Conservation (phyloP, 2,888 invertebrate genomes). For the Norana najaformis region DNA sequence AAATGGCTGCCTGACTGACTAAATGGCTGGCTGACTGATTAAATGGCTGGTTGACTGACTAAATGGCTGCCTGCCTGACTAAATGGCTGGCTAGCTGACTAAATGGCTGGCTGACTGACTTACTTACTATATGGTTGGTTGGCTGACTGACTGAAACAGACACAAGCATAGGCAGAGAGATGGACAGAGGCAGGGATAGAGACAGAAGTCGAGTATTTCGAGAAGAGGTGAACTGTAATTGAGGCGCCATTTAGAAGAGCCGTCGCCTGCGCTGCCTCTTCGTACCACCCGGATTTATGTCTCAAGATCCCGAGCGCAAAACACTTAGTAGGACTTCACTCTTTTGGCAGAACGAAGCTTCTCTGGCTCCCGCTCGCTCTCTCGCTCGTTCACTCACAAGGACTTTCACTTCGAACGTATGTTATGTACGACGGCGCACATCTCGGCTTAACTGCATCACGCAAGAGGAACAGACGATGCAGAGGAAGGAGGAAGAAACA, state of each 20-base stretch:
- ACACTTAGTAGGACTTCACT: neutral
- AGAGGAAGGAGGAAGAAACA: neutral
- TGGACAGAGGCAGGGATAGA: neutral
- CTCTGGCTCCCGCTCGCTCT: no score
- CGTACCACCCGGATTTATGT: neutral
- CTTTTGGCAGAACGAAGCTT: neutral
- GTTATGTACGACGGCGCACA: constrained; percentile 6
- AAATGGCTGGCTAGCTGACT: neutral
- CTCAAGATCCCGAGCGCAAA: neutral
- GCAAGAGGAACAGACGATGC: neutral
- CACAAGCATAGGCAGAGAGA: neutral
- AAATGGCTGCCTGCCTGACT: neutral
- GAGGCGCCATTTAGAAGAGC: neutral
- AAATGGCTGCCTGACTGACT: neutral
- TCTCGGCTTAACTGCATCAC: neutral
- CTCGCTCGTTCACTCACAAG: no score
- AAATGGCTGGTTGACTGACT: neutral
- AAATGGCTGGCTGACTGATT: neutral
- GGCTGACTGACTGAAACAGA: neutral
- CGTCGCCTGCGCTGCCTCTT: neutral
- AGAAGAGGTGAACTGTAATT: neutral
- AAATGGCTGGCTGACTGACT: neutral
- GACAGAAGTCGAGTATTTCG: neutral
- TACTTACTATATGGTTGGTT: no score
- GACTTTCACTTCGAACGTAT: constrained; percentile 13